Conservation (phyloP, 1,140 invertebrate genomes). For the Aphaenogaster rudis region DNA sequence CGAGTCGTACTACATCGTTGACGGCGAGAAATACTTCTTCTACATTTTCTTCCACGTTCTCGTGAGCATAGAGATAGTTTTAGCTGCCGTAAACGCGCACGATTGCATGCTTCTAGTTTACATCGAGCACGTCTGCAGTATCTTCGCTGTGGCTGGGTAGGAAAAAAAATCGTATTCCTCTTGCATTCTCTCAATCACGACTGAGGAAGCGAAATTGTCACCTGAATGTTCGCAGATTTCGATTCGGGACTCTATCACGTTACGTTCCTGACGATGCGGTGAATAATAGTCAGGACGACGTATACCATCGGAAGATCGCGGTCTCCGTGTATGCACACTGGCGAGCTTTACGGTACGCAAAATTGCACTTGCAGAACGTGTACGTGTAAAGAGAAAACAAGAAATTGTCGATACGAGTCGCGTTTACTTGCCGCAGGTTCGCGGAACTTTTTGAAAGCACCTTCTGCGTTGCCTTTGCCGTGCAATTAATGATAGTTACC, state of each 20-base stretch:
- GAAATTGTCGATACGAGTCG: too few relatives aligned
- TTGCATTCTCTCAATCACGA: not conserved
- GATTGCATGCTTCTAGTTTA: conserved; percentile 2
- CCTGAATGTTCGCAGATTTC: not conserved
- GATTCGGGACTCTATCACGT: not conserved
- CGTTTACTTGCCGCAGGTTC: not conserved
- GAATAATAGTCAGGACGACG: not conserved
- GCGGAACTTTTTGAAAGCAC: conserved; percentile 16
- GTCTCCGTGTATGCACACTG: not conserved
- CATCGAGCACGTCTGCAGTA: conserved; percentile 11
- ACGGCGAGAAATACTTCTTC: not conserved
- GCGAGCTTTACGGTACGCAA: conserved; percentile 29
- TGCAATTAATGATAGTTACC: conserved; percentile 14
- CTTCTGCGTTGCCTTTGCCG: not conserved
- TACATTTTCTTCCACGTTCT: not conserved
- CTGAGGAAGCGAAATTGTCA: not conserved
- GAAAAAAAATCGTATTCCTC: not conserved
- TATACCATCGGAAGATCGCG: conserved; percentile 23
- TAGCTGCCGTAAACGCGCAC: not conserved
- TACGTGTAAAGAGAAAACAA: not conserved
- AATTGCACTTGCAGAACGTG: not conserved
- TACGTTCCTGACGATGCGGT: not conserved
- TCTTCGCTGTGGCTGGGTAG: conserved; percentile 39
- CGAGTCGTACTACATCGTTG: not conserved
- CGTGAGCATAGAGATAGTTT: not conserved